Base-by-base conservation (phyloP, 2,797 vertebrate species). In the Arrhamphus sclerolepis region DNA sequence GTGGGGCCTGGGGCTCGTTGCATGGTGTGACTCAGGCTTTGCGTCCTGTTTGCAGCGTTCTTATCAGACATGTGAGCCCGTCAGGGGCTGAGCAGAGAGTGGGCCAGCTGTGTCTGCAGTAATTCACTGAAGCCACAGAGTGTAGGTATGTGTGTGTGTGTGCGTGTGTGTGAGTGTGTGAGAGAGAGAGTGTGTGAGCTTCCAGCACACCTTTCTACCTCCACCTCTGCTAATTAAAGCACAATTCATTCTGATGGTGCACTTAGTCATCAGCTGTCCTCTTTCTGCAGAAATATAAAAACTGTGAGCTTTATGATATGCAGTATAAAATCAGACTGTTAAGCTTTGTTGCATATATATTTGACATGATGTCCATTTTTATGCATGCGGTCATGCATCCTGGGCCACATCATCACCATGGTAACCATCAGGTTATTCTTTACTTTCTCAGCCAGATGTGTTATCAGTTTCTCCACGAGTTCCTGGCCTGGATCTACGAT, bases 1-100 rank as follows among this genome's bases (percentile, higher is more conserved):
- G 73, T 75, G 70, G 62, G 60, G 4, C 66, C 44, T 1, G 18
- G 29, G 66, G 57, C 63, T 70, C 60, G 20, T 43, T 61, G 68
- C 71, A 68, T 63, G 59, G 59, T 64, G 64, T 80, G 78, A 81
- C 64, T 81, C 75, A 64, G 65, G 46, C 58, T 70, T 46, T 59
- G 26, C 14, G 34, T 48, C 56, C 59, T 26, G 72, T 77, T 75
- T 69, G 66, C 60, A 50, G 51, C 22, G 19, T 50, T 67, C 44
- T 62, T 55, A 58, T 66, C 54, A 72, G 56, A 77, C 63, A 67
- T 55, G 60, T 65, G 65, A 72, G 56, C 41, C 64, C 51, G 52
- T 62, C 2, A 29, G 63, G 50, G 61, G 53, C 39, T 18, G 31
- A 61, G 66, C 38, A 6, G 53, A 24, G 50, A 54, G 65, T 46